Conservation (phyloP, 2,113 vertebrate species). For the Oreotragus oreotragus region DNA sequence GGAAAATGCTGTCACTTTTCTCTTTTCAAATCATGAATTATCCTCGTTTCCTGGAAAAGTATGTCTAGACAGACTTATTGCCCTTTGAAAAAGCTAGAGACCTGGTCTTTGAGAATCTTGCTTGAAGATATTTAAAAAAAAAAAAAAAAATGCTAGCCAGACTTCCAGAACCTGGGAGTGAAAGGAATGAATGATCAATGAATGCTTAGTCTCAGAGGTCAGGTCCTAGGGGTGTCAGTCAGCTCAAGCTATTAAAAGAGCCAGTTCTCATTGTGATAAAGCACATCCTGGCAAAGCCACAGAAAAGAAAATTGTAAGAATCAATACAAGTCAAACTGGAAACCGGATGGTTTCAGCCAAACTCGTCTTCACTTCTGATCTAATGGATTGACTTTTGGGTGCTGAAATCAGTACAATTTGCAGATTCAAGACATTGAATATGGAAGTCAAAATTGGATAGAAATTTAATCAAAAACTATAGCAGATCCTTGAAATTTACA, state of each 20-base stretch:
- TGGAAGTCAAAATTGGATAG: not conserved
- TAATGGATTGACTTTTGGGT: not conserved
- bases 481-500: not conserved
- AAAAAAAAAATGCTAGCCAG: not conserved
- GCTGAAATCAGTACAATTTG: conserved; percentile 27
- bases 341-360: conserved; percentile 28
- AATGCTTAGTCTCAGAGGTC: conserved; percentile 14
- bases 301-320: conserved; percentile 44
- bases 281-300: conserved; percentile 36
- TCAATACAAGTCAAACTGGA: conserved; percentile 57
- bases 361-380: not conserved
- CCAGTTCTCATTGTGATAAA: conserved; percentile 38
- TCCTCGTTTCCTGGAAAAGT: conserved; percentile 36
- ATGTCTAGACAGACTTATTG: conserved; percentile 14
- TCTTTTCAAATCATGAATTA: conserved; percentile 47
- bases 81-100: not conserved
- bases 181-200: conserved; percentile 25
- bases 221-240: not conserved
- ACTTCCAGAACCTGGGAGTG: not conserved
- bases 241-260: not conserved
- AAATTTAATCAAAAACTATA: not conserved
- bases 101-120: conserved; percentile 20
- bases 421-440: not conserved
- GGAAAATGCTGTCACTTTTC: not conserved
- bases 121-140: not conserved